Evolutionary conservation across 1,140 invertebrate genomes (phyloP).

Genomic region (Hyles euphorbiae): DNA sequence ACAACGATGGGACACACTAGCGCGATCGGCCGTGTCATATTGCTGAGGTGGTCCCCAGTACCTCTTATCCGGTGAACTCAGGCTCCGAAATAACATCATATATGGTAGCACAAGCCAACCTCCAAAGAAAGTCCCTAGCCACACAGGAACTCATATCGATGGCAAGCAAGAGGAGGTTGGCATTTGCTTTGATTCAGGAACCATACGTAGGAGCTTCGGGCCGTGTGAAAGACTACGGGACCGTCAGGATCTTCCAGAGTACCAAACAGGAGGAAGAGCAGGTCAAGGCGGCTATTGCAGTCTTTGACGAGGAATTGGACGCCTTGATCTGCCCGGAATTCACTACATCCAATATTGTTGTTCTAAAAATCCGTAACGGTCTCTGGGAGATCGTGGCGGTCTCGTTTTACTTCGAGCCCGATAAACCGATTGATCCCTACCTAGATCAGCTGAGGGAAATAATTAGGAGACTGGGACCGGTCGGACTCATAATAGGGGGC

Average conservation of each 20-base stretch:
- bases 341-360: constrained; percentile 20
- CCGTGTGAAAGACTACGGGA: constrained; percentile 3
- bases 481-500: constrained; percentile 12
- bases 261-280: neutral
- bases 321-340: constrained; percentile 9
- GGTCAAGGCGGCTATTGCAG: constrained; percentile 15
- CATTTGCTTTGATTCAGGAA: constrained; percentile 6
- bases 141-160: constrained; percentile 15
- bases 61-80: no score
- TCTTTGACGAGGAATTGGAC: constrained; percentile 9
- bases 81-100: neutral
- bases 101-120: constrained; percentile 13
- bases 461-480: neutral
- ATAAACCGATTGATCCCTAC: constrained; percentile 12
- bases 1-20: constrained; percentile 2
- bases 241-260: constrained; percentile 12
- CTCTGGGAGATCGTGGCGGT: constrained; percentile 11
- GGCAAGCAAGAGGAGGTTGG: neutral
- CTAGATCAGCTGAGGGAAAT: constrained; percentile 7
- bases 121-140: constrained; percentile 16
- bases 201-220: constrained; percentile 5
- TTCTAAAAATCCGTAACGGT: constrained; percentile 8
- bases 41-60: neutral
- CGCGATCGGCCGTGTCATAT: constrained; percentile 1
- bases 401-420: constrained; percentile 9